Evolutionary conservation across 2,888 invertebrate genomes (phyloP), one percentile per base, ranked within the genome.

Genomic region (Platycheirus albimanus): DNA sequence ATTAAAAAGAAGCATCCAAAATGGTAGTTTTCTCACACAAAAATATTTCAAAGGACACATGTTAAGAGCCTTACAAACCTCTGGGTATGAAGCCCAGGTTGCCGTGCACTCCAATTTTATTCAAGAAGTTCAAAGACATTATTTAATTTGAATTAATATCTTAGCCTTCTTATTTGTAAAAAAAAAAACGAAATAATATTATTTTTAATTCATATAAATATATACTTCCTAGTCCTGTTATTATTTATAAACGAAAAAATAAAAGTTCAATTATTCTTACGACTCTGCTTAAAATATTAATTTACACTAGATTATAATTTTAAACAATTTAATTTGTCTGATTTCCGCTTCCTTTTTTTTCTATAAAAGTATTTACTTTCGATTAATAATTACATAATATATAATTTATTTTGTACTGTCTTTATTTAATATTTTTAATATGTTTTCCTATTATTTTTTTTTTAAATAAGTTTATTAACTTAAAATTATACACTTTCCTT

Each of bases 161-260:
- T 19, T 10, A 24, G 8, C 15, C 41, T 58, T 38, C 24, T 41
- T 24, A 38, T 41, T 15, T 30, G 30, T 11, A 13, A 20, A 58
- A 56, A 61, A 8, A 3, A 24, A 51, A 20, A 4, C 30, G 30
- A n/a, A n/a, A n/a, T n/a, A n/a, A n/a, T n/a, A n/a, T n/a, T 33
- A 41, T 2, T 13, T 24, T 30, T 28, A 24, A 13, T 43, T 20
- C 30, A 33, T 36, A 17, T n/a, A 36, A 33, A 28, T 28, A 13
- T 58, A n/a, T n/a, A n/a, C 33, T 76, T 81, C 80, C 80, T 81
- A 81, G 80, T 76, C 80, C 78, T 76, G 11, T 66, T 66, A 64
- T 76, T 64, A 71, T 66, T 76, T 61, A 76, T 75, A 61, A 17
- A 61, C n/a, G n/a, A n/a, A 17, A 20, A 66, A 49, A 15, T 8